These are phyloP conservation scores for Venusia cambrica DNA, from an alignment of 2,888 invertebrate species.

Conservation along the genomic window DNA sequence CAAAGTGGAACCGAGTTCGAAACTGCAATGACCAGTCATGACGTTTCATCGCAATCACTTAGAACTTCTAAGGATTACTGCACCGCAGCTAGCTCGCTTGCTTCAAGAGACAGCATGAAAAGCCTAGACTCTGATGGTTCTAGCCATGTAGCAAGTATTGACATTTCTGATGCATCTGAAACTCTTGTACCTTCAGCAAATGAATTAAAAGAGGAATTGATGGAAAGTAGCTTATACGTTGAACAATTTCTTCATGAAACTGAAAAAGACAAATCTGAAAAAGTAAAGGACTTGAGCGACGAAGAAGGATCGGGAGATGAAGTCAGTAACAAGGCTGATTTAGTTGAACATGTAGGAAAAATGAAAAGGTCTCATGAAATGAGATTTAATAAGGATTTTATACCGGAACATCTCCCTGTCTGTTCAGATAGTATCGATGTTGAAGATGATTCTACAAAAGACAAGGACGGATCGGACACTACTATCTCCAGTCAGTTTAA, in stretches of 20 bases:
- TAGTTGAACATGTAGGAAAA: conserved; percentile 82
- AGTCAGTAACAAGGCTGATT: conserved; percentile 72
- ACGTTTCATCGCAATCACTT: conserved; percentile 85
- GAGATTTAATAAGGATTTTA: conserved; percentile 86
- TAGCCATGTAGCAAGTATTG: conserved; percentile 92
- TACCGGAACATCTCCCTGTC: conserved; percentile 70
- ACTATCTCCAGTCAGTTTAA: conserved; percentile 72
- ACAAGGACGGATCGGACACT: conserved; percentile 66
- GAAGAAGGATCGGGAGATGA: conserved; percentile 81
- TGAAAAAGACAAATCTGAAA: conserved; percentile 47
- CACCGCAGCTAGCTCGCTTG: conserved; percentile 92
- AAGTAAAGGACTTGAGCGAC: conserved; percentile 72
- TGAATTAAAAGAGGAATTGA: conserved; percentile 88
- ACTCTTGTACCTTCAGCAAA: conserved; percentile 95
- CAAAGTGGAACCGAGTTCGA: conserved; percentile 93
- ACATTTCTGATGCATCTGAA: conserved; percentile 95
- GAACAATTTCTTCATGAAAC: conserved; percentile 74
- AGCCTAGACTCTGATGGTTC: conserved; percentile 94
- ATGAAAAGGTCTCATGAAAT: conserved; percentile 96
- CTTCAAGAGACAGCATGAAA: conserved; percentile 94
- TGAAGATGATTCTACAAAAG: conserved; percentile 66
- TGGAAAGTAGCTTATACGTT: conserved; percentile 82
- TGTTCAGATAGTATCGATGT: conserved; percentile 69
- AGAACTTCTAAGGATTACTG: conserved; percentile 92
- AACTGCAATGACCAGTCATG: conserved; percentile 90